Evolutionary conservation across 2,797 vertebrate genomes (phyloP), one percentile per base, ranked within the genome.

Genomic region (Pseudopleuronectes americanus): DNA sequence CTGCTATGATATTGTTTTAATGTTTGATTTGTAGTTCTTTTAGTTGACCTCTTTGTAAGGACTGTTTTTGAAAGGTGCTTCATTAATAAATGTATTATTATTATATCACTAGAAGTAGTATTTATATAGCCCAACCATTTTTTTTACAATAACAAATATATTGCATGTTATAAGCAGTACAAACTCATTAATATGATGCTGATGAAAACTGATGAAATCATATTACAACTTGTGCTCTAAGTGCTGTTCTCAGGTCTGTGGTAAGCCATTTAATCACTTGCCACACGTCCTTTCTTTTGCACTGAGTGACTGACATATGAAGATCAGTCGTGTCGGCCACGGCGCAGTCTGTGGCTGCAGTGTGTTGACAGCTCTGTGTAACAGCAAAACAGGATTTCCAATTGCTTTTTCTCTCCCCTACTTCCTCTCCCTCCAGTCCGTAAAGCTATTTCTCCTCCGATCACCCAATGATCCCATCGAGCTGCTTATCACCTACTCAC

Each of bases 381-480:
- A 41, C 63, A 64, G 4, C 19, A 71, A 41, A 51, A 64, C 36
- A 68, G 9, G 22, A 55, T 54, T 71, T 52, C 45, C 19, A 63
- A 16, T 68, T 33, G 12, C 56, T 72, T 28, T 21, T 23, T 51
- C 8, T 33, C 16, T 45, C 51, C 21, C 13, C 22, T 36, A 4
- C 49, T 22, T 64, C 51, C 60, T 60, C 45, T 57, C 47, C 21
- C 19, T 10, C 33, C 33, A 53, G 13, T 48, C 47, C 9, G 47
- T 48, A 9, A 48, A 48, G 8, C 9, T 31, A 22, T 19, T 16
- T 51, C 28, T 16, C 26, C 14, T 28, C 4, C 54, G 52, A 2
- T 9, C 8, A 17, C 28, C 21, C 0, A 22, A 51, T 10, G 22
- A 26, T 31, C 36, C 2, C 38, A 43, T 48, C 43, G 6, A 21